Percentiles rank a stretch among this genome's conserved stretches.
Evolutionary conservation across 2,888 invertebrate genomes (phyloP).

Genomic region (Acholoe squamosa): DNA sequence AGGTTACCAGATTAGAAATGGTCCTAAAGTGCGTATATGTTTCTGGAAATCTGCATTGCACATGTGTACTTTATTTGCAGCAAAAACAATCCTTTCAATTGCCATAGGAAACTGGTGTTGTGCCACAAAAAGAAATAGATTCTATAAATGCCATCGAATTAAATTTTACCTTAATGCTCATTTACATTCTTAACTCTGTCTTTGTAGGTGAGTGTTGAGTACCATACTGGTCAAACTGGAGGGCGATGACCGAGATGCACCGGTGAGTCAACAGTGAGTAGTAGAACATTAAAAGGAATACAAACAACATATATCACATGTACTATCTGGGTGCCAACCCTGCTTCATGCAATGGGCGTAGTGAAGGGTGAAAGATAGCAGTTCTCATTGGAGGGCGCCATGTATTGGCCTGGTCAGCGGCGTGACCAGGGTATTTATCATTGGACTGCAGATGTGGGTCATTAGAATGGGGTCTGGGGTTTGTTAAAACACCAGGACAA

Average conservation of each 20-base stretch:
- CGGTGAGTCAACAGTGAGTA: not conserved
- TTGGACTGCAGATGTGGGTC: not conserved
- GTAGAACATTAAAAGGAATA: not conserved
- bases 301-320: not conserved
- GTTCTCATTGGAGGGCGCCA: not conserved
- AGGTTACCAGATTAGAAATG: too few species aligned
- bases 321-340: not conserved
- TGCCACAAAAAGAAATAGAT: too few species aligned
- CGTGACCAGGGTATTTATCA: slow-evolving; percentile 1
- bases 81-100: too few species aligned
- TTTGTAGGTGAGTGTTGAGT: not conserved
- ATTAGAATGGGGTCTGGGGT: not conserved
- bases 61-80: too few species aligned
- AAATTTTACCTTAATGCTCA: too few species aligned
- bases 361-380: slow-evolving; percentile 10
- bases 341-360: not conserved
- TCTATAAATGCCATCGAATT: too few species aligned
- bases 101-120: too few species aligned
- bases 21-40: too few species aligned
- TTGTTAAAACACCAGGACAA: slow-evolving; percentile 4
- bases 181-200: too few species aligned
- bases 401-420: not conserved
- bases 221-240: not conserved
- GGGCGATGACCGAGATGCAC: not conserved
- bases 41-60: too few species aligned